Evolutionary conservation across 2,797 vertebrate species (phyloP).

Genomic region (Acropternis orthonyx): DNA sequence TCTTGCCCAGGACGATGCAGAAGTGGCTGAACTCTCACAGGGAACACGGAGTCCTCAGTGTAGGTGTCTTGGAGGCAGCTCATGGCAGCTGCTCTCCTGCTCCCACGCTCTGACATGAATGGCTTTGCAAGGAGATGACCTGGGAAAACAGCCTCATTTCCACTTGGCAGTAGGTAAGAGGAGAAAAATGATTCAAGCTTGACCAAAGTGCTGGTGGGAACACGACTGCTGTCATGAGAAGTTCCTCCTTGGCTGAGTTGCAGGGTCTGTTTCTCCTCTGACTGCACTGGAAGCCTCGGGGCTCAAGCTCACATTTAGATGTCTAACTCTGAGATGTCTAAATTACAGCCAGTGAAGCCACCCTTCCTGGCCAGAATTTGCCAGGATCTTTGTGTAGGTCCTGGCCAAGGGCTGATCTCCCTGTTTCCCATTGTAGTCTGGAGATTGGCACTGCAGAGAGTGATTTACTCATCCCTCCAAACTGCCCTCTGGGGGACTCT

Average conservation of each 20-base stretch:
- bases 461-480: slow-evolving; percentile 17
- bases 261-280: slow-evolving; percentile 15
- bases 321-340: not conserved
- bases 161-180: slow-evolving; percentile 10
- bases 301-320: not conserved
- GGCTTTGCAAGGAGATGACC: not conserved
- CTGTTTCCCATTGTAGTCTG: slow-evolving; percentile 34
- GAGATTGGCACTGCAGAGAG: not conserved
- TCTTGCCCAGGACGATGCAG: not conserved
- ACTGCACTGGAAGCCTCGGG: not conserved
- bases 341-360: slow-evolving; percentile 21
- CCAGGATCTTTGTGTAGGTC: slow-evolving; percentile 53
- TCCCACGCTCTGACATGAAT: not conserved
- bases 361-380: slow-evolving; percentile 7
- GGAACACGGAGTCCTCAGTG: not conserved
- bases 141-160: not conserved
- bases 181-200: not conserved
- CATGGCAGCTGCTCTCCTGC: not conserved
- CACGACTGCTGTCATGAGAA: slow-evolving; percentile 20
- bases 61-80: not conserved
- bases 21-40: not conserved
- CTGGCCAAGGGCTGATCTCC: not conserved
- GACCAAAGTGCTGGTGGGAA: not conserved
- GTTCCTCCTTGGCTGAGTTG: not conserved
- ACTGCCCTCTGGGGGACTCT: slow-evolving; percentile 10